A percentile compares a stretch with the other conserved stretches of the same genome.
These are phyloP conservation scores for Bucorvus abyssinicus DNA, from an alignment of 2,797 vertebrate species.

Conservation along the genomic window DNA sequence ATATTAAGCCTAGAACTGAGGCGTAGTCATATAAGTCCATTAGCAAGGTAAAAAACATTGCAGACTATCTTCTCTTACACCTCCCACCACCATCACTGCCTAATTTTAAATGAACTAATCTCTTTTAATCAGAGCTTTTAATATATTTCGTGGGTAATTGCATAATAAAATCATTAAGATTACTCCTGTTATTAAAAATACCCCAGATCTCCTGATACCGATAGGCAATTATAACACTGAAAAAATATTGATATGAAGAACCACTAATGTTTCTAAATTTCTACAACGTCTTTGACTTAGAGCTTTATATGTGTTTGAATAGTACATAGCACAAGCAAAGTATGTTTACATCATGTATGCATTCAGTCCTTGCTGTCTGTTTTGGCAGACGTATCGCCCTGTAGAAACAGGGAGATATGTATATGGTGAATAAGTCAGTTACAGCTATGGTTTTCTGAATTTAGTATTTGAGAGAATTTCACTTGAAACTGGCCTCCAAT, in stretches of 20 bases:
- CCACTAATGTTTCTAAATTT: conserved; percentile 19
- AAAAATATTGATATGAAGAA: conserved; percentile 67
- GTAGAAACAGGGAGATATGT: not conserved
- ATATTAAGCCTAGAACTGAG: conserved; percentile 52
- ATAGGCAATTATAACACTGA: conserved; percentile 61
- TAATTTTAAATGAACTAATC: conserved; percentile 44
- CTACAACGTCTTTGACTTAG: conserved; percentile 31
- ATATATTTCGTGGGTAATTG: conserved; percentile 69
- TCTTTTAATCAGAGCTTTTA: conserved; percentile 66
- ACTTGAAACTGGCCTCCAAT: not conserved
- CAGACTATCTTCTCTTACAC: conserved; percentile 47
- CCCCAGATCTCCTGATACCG: conserved; percentile 40
- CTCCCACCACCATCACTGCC: not conserved
- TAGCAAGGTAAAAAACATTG: conserved; percentile 70
- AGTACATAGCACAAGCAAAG: not conserved
- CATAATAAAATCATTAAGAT: conserved; percentile 66
- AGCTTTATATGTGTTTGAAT: conserved; percentile 15
- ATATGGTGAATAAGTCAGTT: not conserved
- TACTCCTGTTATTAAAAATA: conserved; percentile 56
- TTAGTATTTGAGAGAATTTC: not conserved
- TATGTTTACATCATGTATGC: not conserved
- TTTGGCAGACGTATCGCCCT: not conserved
- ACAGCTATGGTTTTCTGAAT: not conserved
- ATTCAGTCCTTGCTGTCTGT: not conserved
- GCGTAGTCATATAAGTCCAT: conserved; percentile 64